phyloP scores from a whole-genome alignment of 2,113 vertebrate species.

The Pseudorectes ferrugineus region DNA sequence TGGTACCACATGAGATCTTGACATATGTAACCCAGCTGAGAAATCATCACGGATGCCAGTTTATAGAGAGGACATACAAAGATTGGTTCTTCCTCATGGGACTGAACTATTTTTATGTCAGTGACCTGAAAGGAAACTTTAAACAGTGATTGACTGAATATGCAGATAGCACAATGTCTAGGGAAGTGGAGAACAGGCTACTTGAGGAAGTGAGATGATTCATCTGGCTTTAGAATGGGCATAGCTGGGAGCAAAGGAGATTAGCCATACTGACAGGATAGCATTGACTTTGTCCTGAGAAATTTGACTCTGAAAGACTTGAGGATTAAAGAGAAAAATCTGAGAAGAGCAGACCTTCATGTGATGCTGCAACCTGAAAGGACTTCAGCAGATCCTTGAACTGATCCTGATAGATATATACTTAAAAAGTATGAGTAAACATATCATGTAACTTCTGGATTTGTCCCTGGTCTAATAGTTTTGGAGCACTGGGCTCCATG shows the following conservation, averaged over 20 bases:
- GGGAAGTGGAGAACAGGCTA: not conserved
- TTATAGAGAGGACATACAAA: not conserved
- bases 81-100: not conserved
- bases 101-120: not conserved
- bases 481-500: not conserved
- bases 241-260: not conserved
- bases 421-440: not conserved
- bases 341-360: not conserved
- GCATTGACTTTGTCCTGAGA: not conserved
- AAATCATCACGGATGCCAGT: not conserved
- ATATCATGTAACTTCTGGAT: not conserved
- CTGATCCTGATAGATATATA: not conserved
- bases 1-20: not conserved
- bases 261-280: not conserved
- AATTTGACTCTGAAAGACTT: not conserved
- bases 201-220: not conserved
- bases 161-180: not conserved
- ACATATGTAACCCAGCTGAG: not conserved
- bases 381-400: not conserved
- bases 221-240: not conserved
- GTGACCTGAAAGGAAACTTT: not conserved
- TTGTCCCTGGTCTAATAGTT: not conserved
- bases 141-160: not conserved
- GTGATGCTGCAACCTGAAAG: not conserved
- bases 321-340: not conserved